A percentile compares a stretch with the other conserved stretches of the same genome.
Evolutionary conservation across 2,888 invertebrate genomes (phyloP).

Genomic region (Leucophenga montana): DNA sequence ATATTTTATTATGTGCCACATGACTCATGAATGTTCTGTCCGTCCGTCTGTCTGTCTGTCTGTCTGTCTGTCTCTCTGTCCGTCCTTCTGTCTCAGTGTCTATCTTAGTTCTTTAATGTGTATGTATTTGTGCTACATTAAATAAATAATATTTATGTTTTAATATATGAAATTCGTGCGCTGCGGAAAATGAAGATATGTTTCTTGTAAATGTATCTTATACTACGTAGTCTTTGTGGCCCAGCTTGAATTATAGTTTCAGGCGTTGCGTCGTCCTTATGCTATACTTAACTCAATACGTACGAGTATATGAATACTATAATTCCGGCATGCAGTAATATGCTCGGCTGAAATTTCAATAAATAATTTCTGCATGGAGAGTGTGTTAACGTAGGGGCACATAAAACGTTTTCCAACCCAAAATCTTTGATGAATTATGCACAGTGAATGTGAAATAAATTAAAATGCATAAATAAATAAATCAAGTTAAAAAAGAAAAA

Average conservation of each 20-base stretch:
- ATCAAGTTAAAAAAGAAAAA: neutral
- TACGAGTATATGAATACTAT: neutral
- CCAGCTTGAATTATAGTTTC: neutral
- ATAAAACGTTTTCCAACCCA: constrained; percentile 4
- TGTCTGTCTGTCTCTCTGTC: neutral
- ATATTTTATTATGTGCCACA: constrained; percentile 20
- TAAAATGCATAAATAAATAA: constrained; percentile 12
- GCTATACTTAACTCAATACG: neutral
- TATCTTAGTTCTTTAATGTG: constrained; percentile 10
- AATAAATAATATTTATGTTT: constrained; percentile 57
- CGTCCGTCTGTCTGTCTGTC: neutral
- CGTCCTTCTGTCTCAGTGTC: neutral
- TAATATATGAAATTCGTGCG: constrained; percentile 43
- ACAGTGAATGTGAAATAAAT: neutral
- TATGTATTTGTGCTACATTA: constrained; percentile 27
- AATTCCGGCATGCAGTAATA: neutral
- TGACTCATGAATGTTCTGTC: neutral
- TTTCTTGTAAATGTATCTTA: neutral
- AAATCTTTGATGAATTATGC: constrained; percentile 17
- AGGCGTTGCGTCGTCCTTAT: neutral
- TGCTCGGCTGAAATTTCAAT: neutral
- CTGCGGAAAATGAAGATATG: neutral
- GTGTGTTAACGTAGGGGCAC: too few species aligned
- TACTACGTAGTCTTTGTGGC: neutral
- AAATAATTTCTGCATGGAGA: neutral